A percentile compares a stretch with the other conserved stretches of the same genome.
phyloP scores from a whole-genome alignment of 2,113 vertebrate genomes.

The Sander vitreus region DNA sequence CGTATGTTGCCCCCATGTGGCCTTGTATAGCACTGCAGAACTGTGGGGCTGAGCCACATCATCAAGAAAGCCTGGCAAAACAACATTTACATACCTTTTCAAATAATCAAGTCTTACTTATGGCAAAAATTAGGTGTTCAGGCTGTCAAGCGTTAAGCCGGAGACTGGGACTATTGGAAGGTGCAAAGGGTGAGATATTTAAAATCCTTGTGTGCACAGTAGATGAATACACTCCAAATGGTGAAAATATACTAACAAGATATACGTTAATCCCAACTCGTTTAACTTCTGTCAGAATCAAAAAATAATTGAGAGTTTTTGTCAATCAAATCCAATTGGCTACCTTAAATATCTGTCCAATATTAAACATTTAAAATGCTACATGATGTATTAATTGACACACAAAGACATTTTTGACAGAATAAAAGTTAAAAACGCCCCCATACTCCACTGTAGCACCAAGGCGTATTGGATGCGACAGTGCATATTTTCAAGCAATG shows the following conservation, averaged over 20 bases:
- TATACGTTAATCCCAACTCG: not conserved
- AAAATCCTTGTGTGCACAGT: not conserved
- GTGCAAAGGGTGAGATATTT: not conserved
- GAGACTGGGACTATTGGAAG: not conserved
- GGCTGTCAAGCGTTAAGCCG: not conserved
- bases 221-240: not conserved
- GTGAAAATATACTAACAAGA: not conserved
- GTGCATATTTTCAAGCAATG: not conserved
- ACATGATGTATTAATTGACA: not conserved
- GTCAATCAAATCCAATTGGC: not conserved
- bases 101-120: not conserved
- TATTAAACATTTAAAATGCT: not conserved
- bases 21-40: conserved; percentile 1
- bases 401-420: not conserved
- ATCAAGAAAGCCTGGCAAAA: not conserved
- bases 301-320: not conserved
- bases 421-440: not conserved
- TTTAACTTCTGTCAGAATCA: too few relatives aligned
- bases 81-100: not conserved
- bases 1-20: conserved; percentile 48
- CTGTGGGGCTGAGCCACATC: not conserved
- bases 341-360: not conserved
- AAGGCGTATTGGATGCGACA: too few relatives aligned
- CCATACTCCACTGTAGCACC: not conserved
- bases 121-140: not conserved